phyloP scores from a whole-genome alignment of 2,113 vertebrate genomes.

The Lophius piscatorius region DNA sequence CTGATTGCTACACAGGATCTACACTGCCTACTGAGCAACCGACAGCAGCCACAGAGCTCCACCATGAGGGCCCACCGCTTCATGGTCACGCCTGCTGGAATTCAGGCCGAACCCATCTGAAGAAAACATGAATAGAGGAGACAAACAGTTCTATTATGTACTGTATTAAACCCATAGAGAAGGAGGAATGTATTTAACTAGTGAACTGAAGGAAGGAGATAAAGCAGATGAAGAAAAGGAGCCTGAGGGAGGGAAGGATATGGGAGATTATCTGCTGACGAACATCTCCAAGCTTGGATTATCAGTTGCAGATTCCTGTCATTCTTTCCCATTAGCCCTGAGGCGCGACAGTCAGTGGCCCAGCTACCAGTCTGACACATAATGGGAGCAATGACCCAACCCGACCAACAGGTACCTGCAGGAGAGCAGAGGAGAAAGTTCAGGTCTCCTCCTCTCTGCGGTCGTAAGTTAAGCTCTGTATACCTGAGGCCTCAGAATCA shows the following conservation, averaged over 20 bases:
- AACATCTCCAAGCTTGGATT: conserved; percentile 75
- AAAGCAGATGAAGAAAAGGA: conserved; percentile 28
- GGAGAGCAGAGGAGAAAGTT: neutral
- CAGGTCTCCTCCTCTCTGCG: conserved; percentile 17
- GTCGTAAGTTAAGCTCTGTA: conserved; percentile 67
- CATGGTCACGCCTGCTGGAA: neutral
- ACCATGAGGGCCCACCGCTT: conserved; percentile 22
- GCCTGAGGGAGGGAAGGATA: conserved; percentile 69
- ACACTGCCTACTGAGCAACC: conserved; percentile 99
- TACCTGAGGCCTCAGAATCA: conserved; percentile 88
- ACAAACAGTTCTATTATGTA: conserved; percentile 7
- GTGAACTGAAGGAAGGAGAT: conserved; percentile 7
- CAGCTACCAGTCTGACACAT: conserved; percentile 15
- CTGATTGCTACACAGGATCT: conserved; percentile 98
- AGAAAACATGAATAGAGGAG: conserved; percentile 6
- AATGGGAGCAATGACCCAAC: conserved; percentile 41
- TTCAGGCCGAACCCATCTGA: conserved; percentile 27
- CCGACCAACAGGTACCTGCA: conserved; percentile 50
- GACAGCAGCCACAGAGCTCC: conserved; percentile 64
- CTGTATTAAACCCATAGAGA: neutral
- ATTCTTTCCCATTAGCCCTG: conserved; percentile 76
- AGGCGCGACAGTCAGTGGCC: conserved; percentile 57
- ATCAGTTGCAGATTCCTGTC: conserved; percentile 77
- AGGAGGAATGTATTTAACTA: neutral
- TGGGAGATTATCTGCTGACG: conserved; percentile 74